Evolutionary conservation across 2,888 invertebrate genomes (phyloP), one percentile per base, ranked within the genome.

Genomic region (Crocallis elinguaria): DNA sequence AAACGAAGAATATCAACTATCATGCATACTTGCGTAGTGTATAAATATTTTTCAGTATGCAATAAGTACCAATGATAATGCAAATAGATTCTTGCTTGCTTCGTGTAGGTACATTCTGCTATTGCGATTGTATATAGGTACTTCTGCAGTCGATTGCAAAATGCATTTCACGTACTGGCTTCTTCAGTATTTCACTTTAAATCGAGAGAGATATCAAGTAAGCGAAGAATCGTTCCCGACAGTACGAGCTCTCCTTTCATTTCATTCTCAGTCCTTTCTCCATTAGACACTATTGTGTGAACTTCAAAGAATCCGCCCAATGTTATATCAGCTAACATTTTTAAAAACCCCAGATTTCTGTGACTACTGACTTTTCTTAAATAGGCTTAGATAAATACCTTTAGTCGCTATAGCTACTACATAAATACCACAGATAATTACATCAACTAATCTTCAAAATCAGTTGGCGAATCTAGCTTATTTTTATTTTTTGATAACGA

Each of bases 281-380:
- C 38, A 59, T 56, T 59, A 52, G 49, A 53, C 32, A 32, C 23
- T 46, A 56, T 60, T 56, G 59, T 60, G 49, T 46, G 43, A 35
- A 44, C 45, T 43, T 35, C 29, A 21, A 42, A 27, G 41, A 42
- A 38, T 45, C 48, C 7, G 9, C 8, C 11, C 13, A 14, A 23
- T 12, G 7, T 19, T 38, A 29, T 29, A 29, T 12, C n/a, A n/a
- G n/a, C 30, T 30, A 3, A 8, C 3, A 12, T 12, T 30, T 30
- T 12, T 13, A 2, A 8, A 4, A 12, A 0, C 2, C 27, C 19
- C 6, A 6, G 6, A 19, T 3, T 19, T 19, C 6, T n/a, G n/a
- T n/a, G n/a, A n/a, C n/a, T n/a, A n/a, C n/a, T n/a, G n/a, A n/a
- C n/a, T n/a, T n/a, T n/a, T n/a, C n/a, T n/a, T n/a, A n/a, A n/a